Conservation (phyloP, 2,888 invertebrate genomes). For the Eremobia ochroleuca region DNA sequence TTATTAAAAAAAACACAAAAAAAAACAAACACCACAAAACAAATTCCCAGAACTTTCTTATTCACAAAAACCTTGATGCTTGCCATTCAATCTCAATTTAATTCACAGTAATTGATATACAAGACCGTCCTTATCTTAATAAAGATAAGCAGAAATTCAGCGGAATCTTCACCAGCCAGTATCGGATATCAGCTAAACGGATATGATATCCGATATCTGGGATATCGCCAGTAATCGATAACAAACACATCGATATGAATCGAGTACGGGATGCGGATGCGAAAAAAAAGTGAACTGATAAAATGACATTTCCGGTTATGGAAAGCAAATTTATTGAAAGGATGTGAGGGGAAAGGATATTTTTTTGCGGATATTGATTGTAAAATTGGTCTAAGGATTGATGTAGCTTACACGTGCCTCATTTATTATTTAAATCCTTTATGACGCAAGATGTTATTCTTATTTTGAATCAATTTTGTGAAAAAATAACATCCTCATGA, state of each 20-base stretch:
- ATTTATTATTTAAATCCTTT: background rate
- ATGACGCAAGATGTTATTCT: background rate
- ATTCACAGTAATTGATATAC: conserved; percentile 48
- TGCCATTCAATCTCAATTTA: conserved; percentile 35
- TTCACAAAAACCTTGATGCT: background rate
- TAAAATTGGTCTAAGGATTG: background rate
- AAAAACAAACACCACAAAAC: too few species aligned
- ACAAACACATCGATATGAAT: conserved; percentile 59
- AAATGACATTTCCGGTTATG: conserved; percentile 74
- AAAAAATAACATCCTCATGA: background rate
- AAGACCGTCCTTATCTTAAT: conserved; percentile 31
- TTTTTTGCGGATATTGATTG: conserved; percentile 21
- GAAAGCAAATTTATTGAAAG: conserved; percentile 55
- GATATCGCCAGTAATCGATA: conserved; percentile 59
- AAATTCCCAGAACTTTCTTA: conserved; percentile 25
- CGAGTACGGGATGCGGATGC: conserved; percentile 70
- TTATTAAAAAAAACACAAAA: too few species aligned
- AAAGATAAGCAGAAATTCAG: conserved; percentile 39
- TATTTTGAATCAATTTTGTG: background rate
- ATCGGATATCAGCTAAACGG: conserved; percentile 75
- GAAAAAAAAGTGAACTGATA: conserved; percentile 77
- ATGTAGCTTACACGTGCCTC: background rate
- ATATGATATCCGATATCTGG: conserved; percentile 77
- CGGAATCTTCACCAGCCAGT: conserved; percentile 56
- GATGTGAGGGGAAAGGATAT: conserved; percentile 43